Percentiles rank a stretch among this genome's conserved stretches.
Conservation (phyloP, 2,888 invertebrate species). For the Tenthredo amoena region DNA sequence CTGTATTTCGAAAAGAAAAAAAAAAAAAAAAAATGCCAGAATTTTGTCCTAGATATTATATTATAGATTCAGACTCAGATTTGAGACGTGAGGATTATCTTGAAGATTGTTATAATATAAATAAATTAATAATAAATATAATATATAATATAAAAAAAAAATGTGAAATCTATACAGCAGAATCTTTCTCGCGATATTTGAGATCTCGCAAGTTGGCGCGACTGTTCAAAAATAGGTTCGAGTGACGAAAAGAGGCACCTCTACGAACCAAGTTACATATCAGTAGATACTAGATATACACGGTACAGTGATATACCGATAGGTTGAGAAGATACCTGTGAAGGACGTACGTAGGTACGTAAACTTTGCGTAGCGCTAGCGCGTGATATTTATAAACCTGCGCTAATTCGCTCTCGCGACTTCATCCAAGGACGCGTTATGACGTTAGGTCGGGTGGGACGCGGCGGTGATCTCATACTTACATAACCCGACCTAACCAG, state of each 20-base stretch:
- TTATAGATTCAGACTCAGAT: too few species aligned
- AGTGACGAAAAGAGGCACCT: neutral
- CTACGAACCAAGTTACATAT: neutral
- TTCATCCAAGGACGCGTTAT: constrained; percentile 61
- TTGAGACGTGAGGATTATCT: too few species aligned
- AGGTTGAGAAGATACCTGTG: neutral
- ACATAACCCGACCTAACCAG: constrained; percentile 68
- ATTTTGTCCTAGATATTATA: too few species aligned
- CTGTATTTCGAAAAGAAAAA: too few species aligned
- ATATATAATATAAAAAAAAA: too few species aligned
- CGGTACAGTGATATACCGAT: neutral
- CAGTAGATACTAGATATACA: neutral
- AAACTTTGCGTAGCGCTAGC: constrained; percentile 14
- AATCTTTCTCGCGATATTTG: neutral
- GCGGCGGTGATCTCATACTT: constrained; percentile 66
- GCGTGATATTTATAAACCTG: constrained; percentile 63
- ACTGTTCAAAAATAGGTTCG: neutral
- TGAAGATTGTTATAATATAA: too few species aligned
- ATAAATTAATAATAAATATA: too few species aligned
- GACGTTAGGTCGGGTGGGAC: constrained; percentile 20
- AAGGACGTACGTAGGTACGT: neutral
- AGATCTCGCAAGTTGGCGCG: neutral
- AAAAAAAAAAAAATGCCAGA: too few species aligned
- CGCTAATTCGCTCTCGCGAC: constrained; percentile 53
- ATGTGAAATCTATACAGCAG: too few species aligned